Evolutionary conservation across 2,888 invertebrate species (phyloP).

Genomic region (Deladenus siricidicola): DNA sequence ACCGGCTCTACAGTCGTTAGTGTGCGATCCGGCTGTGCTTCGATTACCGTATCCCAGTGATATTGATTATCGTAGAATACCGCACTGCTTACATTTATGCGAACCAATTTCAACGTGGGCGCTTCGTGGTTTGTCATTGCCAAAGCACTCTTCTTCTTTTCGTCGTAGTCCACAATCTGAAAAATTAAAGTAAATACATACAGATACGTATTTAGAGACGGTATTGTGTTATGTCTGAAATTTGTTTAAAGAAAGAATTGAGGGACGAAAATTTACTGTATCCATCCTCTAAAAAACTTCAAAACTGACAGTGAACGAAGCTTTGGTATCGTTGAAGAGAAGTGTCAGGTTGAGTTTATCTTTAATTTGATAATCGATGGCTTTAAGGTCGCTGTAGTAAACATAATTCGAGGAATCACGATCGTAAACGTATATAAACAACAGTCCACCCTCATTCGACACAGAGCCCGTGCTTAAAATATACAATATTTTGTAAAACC

Average conservation of each 20-base stretch:
- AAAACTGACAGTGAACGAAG: slow-evolving; percentile 74
- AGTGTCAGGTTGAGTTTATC: slow-evolving; percentile 67
- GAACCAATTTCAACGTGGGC: slow-evolving; percentile 78
- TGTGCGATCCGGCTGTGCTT: slow-evolving; percentile 76
- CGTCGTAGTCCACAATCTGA: slow-evolving; percentile 83
- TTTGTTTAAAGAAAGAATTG: not conserved
- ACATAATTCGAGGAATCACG: slow-evolving; percentile 64
- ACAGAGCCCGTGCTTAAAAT: slow-evolving; percentile 70
- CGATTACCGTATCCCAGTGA: slow-evolving; percentile 75
- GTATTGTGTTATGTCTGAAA: slow-evolving; percentile 1
- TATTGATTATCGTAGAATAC: slow-evolving; percentile 1
- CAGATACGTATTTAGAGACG: not conserved
- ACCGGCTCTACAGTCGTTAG: slow-evolving; percentile 80
- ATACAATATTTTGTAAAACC: not conserved
- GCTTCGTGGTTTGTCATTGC: slow-evolving; percentile 88
- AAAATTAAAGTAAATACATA: slow-evolving; percentile 38
- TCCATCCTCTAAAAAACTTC: slow-evolving; percentile 3
- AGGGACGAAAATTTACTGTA: no score
- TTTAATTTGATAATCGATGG: slow-evolving; percentile 47
- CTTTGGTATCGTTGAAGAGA: slow-evolving; percentile 79
- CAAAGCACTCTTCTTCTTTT: slow-evolving; percentile 63
- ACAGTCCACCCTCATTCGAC: slow-evolving; percentile 80
- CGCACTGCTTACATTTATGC: slow-evolving; percentile 60
- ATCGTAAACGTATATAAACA: slow-evolving; percentile 73
- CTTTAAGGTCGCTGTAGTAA: slow-evolving; percentile 64